Evolutionary conservation across 2,888 invertebrate genomes (phyloP), one percentile per base, ranked within the genome.

Genomic region (Choristoneura rosaceana): DNA sequence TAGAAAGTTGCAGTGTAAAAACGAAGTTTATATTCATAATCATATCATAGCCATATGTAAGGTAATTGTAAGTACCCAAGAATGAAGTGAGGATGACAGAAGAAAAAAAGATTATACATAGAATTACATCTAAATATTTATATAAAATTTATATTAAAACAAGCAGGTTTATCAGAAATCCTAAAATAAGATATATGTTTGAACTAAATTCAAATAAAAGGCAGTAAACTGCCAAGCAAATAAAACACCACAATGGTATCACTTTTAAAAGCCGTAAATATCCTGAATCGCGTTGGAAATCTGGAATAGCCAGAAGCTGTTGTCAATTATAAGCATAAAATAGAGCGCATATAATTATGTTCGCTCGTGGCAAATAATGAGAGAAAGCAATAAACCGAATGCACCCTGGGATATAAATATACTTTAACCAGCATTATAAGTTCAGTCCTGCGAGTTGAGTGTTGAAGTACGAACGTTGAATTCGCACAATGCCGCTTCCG

Each of bases 301-400:
- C 47, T 25, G 58, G 62, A 58, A 71, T 68, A 33, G 62, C 47
- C 47, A 43, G 58, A 47, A 58, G 71, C 50, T 45, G 67, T 58
- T 64, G 61, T 67, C 67, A 73, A 69, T 73, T 64, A 69, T 69
- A 59, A 41, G 58, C 15, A 34, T 73, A 64, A 73, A 73, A 73
- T 73, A 73, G 68, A 58, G 62, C 59, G 47, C 59, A 64, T 66
- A 66, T 65, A 65, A 65, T 65, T 52, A 50, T 45, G 63, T 55
- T 25, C 52, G 55, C 52, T 55, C 65, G 52, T 66, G 41, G 55
- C 66, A 61, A 55, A 73, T 69, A 71, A 71, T 71, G 63, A 63
- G 67, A 63, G 67, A 71, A 69, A 64, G 68, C 68, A 50, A 43
- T 73, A 73, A 71, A 68, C 52, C 47, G 41, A 66, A 9, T 52